A percentile compares a stretch with the other conserved stretches of the same genome.
phyloP scores from a whole-genome alignment of 2,888 invertebrate genomes.

The Microchrysa polita region DNA sequence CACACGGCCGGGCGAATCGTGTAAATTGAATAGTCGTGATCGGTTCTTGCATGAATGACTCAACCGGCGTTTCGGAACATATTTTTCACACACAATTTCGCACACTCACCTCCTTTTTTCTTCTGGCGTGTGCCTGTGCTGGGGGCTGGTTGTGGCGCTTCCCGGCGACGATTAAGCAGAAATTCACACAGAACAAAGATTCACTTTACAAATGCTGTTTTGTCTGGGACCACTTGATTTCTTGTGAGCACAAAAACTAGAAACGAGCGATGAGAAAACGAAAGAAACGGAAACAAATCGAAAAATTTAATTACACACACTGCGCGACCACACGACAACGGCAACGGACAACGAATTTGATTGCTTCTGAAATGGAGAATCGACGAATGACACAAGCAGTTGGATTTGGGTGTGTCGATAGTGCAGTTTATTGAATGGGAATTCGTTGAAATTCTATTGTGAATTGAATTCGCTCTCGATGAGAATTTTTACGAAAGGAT shows the following conservation, averaged over 20 bases:
- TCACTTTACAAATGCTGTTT: no score
- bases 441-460: no score
- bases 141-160: no score
- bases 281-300: background rate
- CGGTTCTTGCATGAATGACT: no score
- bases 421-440: background rate
- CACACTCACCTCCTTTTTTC: background rate
- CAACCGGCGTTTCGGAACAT: background rate
- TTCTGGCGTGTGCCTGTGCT: no score
- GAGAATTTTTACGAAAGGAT: no score
- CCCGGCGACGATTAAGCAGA: no score
- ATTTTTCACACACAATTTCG: background rate
- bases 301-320: background rate
- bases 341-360: constrained; percentile 4
- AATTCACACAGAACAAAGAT: no score
- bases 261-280: background rate
- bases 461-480: no score
- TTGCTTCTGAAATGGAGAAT: background rate
- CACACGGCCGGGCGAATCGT: background rate
- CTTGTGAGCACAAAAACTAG: background rate
- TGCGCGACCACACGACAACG: background rate
- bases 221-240: no score
- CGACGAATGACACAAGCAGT: background rate
- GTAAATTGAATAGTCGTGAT: no score
- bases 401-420: background rate